phyloP scores from a whole-genome alignment of 2,888 invertebrate genomes.

The Nomada ruficornis region DNA sequence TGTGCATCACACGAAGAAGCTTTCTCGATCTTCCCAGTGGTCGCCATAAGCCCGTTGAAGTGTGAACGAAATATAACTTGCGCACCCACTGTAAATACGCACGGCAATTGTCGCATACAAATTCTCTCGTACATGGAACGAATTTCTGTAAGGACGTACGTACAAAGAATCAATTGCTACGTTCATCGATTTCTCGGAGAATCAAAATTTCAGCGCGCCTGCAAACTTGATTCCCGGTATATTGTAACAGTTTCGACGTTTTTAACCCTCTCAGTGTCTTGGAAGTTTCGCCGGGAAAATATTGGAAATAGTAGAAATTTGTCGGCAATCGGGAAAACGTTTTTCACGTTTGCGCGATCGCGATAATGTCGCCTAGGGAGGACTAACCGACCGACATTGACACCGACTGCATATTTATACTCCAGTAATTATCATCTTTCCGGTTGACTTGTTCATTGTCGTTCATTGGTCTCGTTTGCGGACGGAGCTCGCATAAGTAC shows the following conservation, averaged over 20 bases:
- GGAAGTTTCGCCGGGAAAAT: no score
- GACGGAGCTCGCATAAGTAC: background rate
- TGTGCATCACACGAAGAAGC: no score
- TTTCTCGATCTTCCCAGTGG: background rate
- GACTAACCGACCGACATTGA: conserved; percentile 8
- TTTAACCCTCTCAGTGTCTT: no score
- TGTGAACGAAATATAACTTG: no score
- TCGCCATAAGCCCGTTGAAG: no score
- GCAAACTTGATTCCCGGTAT: background rate
- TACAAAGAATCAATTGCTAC: background rate
- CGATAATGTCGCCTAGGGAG: conserved; percentile 10
- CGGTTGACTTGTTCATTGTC: background rate
- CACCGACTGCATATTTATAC: background rate
- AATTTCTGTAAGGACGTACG: no score
- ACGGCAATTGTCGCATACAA: no score
- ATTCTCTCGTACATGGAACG: no score
- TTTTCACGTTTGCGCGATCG: conserved; percentile 29
- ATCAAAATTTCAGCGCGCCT: background rate
- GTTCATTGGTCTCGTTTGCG: background rate
- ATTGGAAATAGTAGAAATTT: background rate
- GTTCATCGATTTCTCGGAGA: background rate
- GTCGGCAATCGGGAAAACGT: background rate
- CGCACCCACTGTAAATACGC: no score
- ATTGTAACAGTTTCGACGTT: no score
- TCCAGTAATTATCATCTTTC: conserved; percentile 20